These are phyloP conservation scores for Trichonephila clavata DNA, from an alignment of 1,140 invertebrate genomes.

Conservation along the genomic window DNA sequence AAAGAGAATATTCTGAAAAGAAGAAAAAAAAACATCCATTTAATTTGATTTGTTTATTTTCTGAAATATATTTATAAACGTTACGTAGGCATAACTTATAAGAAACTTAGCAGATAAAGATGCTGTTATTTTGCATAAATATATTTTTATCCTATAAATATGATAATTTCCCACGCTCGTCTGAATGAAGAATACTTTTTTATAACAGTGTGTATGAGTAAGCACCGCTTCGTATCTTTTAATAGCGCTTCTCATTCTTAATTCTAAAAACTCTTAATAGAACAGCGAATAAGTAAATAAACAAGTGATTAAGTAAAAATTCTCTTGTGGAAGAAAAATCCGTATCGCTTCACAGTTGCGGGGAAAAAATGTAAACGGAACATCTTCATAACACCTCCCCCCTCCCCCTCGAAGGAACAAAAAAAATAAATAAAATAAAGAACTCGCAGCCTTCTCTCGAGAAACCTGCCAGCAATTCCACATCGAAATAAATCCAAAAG, in stretches of 20 bases:
- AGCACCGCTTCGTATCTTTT: no score
- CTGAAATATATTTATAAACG: no score
- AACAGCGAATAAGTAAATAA: conserved; percentile 13
- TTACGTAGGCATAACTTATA: no score
- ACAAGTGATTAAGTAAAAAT: conserved; percentile 9
- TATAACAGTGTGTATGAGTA: no score
- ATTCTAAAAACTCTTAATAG: no score
- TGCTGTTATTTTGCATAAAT: not conserved
- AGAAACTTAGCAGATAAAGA: no score
- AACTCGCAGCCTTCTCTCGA: not conserved
- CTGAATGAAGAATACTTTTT: not conserved
- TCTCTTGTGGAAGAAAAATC: not conserved
- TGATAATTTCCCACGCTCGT: not conserved
- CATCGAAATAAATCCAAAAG: conserved; percentile 36
- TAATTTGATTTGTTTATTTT: no score
- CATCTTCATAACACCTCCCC: not conserved
- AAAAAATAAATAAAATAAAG: not conserved
- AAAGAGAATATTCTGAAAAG: no score
- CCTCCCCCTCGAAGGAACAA: not conserved
- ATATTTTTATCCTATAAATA: not conserved
- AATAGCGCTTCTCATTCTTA: no score
- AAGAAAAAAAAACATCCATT: no score
- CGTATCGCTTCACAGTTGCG: not conserved
- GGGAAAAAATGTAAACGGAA: conserved; percentile 1
- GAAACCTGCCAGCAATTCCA: not conserved